phyloP scores from a whole-genome alignment of 2,113 vertebrate genomes.

The Lichenostomus cassidix region DNA sequence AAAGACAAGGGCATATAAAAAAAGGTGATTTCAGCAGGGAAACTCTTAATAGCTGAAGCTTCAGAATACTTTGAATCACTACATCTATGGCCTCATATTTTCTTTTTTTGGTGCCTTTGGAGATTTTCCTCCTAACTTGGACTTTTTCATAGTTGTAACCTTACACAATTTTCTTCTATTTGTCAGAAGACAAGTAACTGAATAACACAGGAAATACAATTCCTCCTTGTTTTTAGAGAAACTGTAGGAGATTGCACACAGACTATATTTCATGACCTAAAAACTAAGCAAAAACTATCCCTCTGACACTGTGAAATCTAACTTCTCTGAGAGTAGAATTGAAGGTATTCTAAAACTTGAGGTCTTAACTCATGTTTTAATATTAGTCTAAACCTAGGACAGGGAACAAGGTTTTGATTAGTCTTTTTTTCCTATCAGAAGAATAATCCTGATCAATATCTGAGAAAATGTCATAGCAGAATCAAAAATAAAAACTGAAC shows the following conservation, averaged over 20 bases:
- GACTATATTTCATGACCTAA: not conserved
- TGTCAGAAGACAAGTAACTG: not conserved
- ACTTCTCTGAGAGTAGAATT: not conserved
- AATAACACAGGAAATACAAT: not conserved
- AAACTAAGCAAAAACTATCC: not conserved
- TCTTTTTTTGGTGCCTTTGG: not conserved
- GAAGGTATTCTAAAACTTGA: not conserved
- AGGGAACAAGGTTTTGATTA: not conserved
- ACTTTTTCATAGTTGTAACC: not conserved
- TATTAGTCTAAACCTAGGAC: not conserved
- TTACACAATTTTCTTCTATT: not conserved
- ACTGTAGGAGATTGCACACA: not conserved
- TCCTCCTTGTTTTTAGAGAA: not conserved
- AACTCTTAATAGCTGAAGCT: not conserved
- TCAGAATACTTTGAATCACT: not conserved
- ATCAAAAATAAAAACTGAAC: not conserved
- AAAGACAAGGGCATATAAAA: not conserved
- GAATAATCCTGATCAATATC: not conserved
- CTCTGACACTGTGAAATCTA: not conserved
- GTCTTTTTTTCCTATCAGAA: not conserved
- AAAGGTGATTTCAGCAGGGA: not conserved
- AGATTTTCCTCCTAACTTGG: not conserved
- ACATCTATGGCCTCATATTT: not conserved
- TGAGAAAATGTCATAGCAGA: not conserved
- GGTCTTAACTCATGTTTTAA: not conserved